A percentile compares a stretch with the other conserved stretches of the same genome.
These are phyloP conservation scores for Crocallis elinguaria DNA, from an alignment of 2,888 invertebrate species.

Conservation along the genomic window DNA sequence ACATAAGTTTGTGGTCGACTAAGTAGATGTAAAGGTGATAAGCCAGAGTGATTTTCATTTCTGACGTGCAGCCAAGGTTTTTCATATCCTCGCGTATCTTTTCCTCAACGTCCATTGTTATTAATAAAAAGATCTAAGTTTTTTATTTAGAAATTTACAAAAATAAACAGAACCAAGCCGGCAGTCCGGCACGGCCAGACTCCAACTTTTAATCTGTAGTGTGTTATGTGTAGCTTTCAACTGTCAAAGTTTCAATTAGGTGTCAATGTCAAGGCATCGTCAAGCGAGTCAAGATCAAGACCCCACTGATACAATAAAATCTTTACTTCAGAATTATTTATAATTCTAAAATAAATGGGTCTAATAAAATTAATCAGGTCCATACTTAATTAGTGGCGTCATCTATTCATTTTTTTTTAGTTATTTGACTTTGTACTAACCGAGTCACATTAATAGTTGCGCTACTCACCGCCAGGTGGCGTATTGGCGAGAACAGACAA, in stretches of 20 bases:
- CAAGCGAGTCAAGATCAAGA: too few species aligned
- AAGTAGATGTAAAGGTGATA: constrained; percentile 74
- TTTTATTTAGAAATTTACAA: neutral
- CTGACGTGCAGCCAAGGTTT: constrained; percentile 71
- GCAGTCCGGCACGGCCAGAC: too few species aligned
- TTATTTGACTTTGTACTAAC: neutral
- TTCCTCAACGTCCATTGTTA: constrained; percentile 68
- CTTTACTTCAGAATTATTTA: too few species aligned
- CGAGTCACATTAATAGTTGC: neutral
- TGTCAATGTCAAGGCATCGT: too few species aligned
- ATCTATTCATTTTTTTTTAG: too few species aligned
- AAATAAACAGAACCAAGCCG: neutral
- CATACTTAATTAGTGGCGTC: neutral
- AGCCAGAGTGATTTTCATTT: constrained; percentile 69
- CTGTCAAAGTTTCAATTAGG: too few species aligned
- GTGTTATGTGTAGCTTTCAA: too few species aligned
- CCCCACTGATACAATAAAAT: too few species aligned
- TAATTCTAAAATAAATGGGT: too few species aligned
- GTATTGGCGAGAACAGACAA: too few species aligned
- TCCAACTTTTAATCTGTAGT: too few species aligned
- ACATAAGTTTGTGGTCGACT: constrained; percentile 77
- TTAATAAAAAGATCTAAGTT: neutral
- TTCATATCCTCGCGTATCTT: constrained; percentile 77
- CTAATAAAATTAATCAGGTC: too few species aligned
- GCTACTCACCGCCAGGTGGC: constrained; percentile 24